Evolutionary conservation across 2,888 invertebrate genomes (phyloP), one percentile per base, ranked within the genome.

Genomic region (Chaetogeoica ovagalla): DNA sequence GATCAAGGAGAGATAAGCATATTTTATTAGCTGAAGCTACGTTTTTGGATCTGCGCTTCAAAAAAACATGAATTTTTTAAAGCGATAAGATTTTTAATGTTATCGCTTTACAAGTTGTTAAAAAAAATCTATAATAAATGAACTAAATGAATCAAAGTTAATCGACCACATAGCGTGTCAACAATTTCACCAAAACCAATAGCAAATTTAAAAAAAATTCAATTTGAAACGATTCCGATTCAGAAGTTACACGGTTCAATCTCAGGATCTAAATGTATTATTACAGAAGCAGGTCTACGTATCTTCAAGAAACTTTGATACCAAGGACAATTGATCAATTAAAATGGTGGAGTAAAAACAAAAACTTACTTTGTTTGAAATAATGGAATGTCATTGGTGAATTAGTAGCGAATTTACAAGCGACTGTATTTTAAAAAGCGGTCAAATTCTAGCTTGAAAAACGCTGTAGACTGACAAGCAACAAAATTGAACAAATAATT

Each of bases 311-410:
- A 23, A 75, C 79, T 37, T 68, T 83, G 9, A 63, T 82, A 15
- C 52, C 66, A 17, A 59, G 82, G 43, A 68, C 57, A 59, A 74
- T 72, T n/a, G 81, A 83, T 81, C 82, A 82, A 30, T 65, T 83
- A 60, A 48, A 30, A 69, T 84, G 84, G 83, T 84, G 83, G 83
- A 77, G 81, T 66, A 76, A 81, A 66, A 83, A 82, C 55, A 73
- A 82, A 73, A 75, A 65, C 82, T 83, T 48, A 73, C 74, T 71
- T 81, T 84, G 21, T 82, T 57, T 69, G 77, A 82, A 66, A 48
- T 84, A 21, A 82, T 82, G 63, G 81, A 82, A 73, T 75, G 81
- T 63, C 66, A 81, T 63, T 83, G 83, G 70, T 83, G 82, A 70
- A 75, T 68, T n/a, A n/a, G n/a, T n/a, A n/a, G n/a, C n/a, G n/a